phyloP scores from a whole-genome alignment of 2,113 vertebrate species.

The Clarias batrachus region DNA sequence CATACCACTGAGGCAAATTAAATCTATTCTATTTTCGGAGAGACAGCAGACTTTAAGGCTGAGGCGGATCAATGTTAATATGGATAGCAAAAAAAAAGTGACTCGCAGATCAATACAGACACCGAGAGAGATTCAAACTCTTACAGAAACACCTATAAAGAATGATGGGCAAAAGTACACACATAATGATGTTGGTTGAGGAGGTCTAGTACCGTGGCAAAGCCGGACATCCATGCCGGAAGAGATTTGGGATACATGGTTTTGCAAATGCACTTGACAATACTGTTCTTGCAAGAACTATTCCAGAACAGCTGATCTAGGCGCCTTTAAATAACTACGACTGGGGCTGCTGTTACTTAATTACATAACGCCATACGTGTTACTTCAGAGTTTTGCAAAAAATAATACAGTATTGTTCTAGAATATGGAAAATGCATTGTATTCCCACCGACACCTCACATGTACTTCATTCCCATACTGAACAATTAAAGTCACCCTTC shows the following conservation, averaged over 20 bases:
- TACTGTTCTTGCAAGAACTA: too few species aligned
- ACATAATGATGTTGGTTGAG: background rate
- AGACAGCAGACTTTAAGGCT: background rate
- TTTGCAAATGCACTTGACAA: too few species aligned
- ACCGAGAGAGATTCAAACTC: background rate
- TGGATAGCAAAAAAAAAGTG: background rate
- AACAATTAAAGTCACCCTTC: background rate
- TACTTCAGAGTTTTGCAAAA: too few species aligned
- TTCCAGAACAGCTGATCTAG: too few species aligned
- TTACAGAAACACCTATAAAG: background rate
- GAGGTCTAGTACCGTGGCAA: background rate
- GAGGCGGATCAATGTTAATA: background rate
- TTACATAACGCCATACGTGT: too few species aligned
- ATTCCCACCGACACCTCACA: background rate
- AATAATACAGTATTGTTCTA: too few species aligned
- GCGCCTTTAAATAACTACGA: too few species aligned
- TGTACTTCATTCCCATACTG: background rate
- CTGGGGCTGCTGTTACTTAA: too few species aligned
- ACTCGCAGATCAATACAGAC: background rate
- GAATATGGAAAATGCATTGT: too few species aligned
- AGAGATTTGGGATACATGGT: background rate
- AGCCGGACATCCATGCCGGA: background rate
- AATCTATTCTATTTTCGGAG: conserved; percentile 25
- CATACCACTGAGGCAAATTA: background rate
- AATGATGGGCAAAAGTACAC: background rate